Evolutionary conservation across 2,888 invertebrate species (phyloP), one percentile per base, ranked within the genome.

Genomic region (Lepidocyrtoides sp.): DNA sequence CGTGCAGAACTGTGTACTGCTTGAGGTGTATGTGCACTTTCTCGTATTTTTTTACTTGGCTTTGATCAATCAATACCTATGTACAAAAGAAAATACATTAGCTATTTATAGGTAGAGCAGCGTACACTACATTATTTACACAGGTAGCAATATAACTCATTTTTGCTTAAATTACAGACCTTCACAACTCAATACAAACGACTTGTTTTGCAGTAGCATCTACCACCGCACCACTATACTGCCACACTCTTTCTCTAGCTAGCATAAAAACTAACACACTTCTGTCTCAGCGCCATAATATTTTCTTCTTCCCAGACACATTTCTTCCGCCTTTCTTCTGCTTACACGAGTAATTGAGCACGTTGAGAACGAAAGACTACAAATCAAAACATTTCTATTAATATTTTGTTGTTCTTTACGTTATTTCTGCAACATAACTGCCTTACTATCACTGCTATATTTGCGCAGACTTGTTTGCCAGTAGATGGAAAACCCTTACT

Each of bases 331-430:
- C n/a, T 51, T 4, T 14, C n/a, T 51, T n/a, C 51, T 51, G 3
- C 51, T 51, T 51, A 75, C 44, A 20, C 10, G 60, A 36, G 60
- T 81, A 81, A 81, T 81, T 81, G 81, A 81, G 60, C 81, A 60
- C 29, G 57, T 60, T 60, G 20, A 60, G 81, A 81, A 60, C 60
- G 60, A 57, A 36, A 36, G 7, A 36, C 2, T 4, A 36, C 36
- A 36, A 36, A 36, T 7, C 36, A 2, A 36, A 7, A 7, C 36
- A 36, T 36, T 36, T 4, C 36, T 36, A 36, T 7, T 36, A 36
- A 36, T 36, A 36, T 36, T 2, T 36, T 36, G 36, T 36, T 36
- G 7, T 36, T 36, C 36, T 36, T 36, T 7, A 36, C 2, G 36
- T 44, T 44, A 8, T 44, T 44, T 44, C 44, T 44, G 14, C 44